Base-by-base conservation (phyloP, 2,113 vertebrate genomes). In the Sylvietta virens region DNA sequence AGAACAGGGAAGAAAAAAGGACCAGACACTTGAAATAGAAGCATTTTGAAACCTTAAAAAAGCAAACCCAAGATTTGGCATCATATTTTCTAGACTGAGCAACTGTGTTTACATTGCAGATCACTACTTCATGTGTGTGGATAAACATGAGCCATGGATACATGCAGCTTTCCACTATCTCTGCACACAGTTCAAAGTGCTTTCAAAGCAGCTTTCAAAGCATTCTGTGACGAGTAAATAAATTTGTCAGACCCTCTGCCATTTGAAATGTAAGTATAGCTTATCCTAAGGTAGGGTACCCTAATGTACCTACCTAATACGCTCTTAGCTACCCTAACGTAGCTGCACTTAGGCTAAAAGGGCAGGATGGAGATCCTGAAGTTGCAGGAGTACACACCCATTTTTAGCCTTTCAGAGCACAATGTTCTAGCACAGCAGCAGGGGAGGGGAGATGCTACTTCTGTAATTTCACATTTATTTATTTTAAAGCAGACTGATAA, bases 301-400 rank as follows among this genome's bases (percentile, higher is more conserved):
- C 19, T 89, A 24, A 44, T 28, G 13, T 17, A 53, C 37, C 31
- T 33, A 8, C 6, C 45, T 58, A 50, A 11, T 9, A 14, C 3
- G 24, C 17, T 13, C 31, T 67, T 31, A 67, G 45, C 33, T 51
- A 51, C 4, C 15, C 24, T 61, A 24, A 28, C 21, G 12, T 26
- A 58, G 27, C 42, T 86, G 18, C 27, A 17, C 40, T 93, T 76
- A 58, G 0, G 1, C 40, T 64, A 35, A 61, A 89, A 76, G 13
- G 27, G 8, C 39, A 73, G 17, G 15, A 69, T 42, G 11, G 27
- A 61, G n/a, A 33, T 44, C 31, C 76, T 61, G 33, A 69, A 69
- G 39, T 8, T 1, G 0, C 26, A 50, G 30, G 19, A 56, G 7
- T 40, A 39, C 1, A 1, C 39, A 51, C 10, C 21, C 11, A 27